Conservation (phyloP, 2,113 vertebrate species). For the Motacilla alba region DNA sequence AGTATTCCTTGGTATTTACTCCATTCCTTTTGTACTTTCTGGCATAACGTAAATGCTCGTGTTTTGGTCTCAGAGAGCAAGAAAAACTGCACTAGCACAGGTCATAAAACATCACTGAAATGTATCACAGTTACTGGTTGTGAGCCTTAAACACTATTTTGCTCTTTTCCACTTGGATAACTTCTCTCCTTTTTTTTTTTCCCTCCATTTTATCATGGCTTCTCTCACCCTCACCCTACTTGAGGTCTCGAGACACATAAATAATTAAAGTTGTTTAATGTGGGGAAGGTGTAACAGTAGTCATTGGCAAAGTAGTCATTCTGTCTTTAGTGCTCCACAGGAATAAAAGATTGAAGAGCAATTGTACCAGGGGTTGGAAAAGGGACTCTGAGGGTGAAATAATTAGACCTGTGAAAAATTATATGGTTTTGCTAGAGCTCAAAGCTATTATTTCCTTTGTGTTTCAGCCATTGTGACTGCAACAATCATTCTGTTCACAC, state of each 20-base stretch:
- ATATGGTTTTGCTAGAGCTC: background rate
- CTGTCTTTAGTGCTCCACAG: background rate
- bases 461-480: accelerated
- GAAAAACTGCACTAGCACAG: background rate
- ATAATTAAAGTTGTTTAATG: background rate
- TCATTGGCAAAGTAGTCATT: background rate
- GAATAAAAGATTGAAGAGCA: background rate
- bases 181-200: background rate
- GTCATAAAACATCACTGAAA: background rate
- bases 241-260: background rate
- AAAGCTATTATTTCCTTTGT: background rate
- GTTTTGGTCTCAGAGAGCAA: background rate
- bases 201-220: background rate
- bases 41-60: background rate
- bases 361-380: background rate
- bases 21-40: background rate
- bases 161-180: background rate
- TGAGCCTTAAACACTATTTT: background rate
- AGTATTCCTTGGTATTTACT: background rate
- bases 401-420: background rate
- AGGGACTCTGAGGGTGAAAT: background rate
- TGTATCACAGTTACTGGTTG: background rate
- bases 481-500: background rate
- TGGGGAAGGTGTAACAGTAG: background rate
- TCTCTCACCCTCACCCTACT: background rate